Base-by-base conservation (phyloP, 2,888 invertebrate species). In the Conistra vaccinii region DNA sequence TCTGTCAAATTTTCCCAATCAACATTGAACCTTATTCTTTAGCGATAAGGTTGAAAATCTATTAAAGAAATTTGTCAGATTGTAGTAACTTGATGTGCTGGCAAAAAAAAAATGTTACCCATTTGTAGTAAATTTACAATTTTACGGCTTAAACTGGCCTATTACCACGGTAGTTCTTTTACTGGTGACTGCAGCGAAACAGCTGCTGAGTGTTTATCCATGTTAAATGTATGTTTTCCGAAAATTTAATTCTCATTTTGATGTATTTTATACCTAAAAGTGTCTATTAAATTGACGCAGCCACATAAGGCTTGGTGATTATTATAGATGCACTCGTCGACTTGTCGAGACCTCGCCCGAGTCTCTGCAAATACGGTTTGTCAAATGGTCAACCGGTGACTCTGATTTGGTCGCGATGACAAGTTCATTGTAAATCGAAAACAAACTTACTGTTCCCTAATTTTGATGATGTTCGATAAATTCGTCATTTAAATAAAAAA, bases 111-210 rank as follows among this genome's bases (percentile, higher is more conserved):
- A 9, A 7, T 57, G 32, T 42, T 51, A 45, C 14, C 23, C 67
- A 32, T 45, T 35, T 51, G 4, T 26, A 48, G 7, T 74, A 35
- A 53, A 53, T 51, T 61, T 7, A 32, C 35, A 45, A 61, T 61
- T 67, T 67, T 29, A 68, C 1, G 20, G n/a, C 29, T 67, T 67
- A 35, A n/a, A 42, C 20, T 32, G 42, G 39, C 58, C 32, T 66
- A 74, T 23, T 32, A 32, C 20, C 39, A 17, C 4, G 20, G 20
- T 35, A 45, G 9, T 45, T 20, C 5, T 51, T 42, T 71, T 42
- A 42, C 42, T 72, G 23, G n/a, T 35, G 60, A 61, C 42, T 60
- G 9, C 42, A 74, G 32, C 51, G 26, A 60, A 14, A 75, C 45
- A 61, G 14, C 45, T 53, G 17, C 39, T 17, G 6, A 32, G 42